Conservation (phyloP, 2,113 vertebrate genomes). For the Prochilodus magdalenae region DNA sequence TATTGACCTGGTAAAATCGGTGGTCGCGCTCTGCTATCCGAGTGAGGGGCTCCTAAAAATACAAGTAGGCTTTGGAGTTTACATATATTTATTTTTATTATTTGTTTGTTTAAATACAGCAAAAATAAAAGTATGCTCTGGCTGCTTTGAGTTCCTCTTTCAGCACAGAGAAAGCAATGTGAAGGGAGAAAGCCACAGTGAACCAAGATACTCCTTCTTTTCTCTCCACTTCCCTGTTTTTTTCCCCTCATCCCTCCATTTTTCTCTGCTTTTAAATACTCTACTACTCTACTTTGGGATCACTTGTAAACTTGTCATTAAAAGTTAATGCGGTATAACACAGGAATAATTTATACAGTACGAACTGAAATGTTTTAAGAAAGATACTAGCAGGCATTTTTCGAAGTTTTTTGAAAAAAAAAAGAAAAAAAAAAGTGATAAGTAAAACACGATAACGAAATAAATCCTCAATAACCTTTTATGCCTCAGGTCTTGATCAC, state of each 20-base stretch:
- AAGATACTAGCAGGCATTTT: no score
- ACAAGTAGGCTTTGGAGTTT: conserved; percentile 72
- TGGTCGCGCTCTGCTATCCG: conserved; percentile 70
- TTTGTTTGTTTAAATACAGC: conserved; percentile 80
- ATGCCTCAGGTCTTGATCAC: no score
- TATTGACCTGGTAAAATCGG: conserved; percentile 78
- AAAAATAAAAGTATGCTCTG: conserved; percentile 77
- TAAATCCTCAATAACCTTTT: no score
- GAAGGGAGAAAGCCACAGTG: conserved; percentile 56
- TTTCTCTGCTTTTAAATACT: no score
- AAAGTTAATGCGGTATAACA: no score
- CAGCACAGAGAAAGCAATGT: conserved; percentile 78
- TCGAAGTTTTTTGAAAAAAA: no score
- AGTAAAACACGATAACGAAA: no score
- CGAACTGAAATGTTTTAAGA: no score
- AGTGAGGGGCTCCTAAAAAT: conserved; percentile 73
- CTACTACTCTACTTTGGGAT: no score
- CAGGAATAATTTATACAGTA: no score
- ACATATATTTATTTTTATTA: conserved; percentile 80
- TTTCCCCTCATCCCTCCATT: neutral
- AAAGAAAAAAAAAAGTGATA: no score
- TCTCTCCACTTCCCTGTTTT: conserved; percentile 26
- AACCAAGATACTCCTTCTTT: conserved; percentile 66
- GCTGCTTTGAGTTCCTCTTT: conserved; percentile 70
- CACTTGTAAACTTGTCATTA: no score